Conservation (phyloP, 2,797 vertebrate species). For the Lithobates pipiens region DNA sequence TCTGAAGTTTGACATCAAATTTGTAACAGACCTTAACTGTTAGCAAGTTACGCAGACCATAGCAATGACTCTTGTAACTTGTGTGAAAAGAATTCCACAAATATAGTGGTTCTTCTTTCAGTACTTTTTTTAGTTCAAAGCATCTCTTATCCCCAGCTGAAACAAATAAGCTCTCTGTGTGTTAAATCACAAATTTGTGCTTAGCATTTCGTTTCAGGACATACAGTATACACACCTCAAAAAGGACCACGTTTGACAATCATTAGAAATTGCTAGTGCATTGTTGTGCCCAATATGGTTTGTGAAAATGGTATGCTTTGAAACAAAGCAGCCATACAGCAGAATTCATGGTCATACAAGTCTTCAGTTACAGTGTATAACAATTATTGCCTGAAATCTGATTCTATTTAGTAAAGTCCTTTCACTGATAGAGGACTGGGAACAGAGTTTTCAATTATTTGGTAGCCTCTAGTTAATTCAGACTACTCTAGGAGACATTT, state of each 20-base stretch:
- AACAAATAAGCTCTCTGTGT: neutral
- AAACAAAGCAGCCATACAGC: too few relatives aligned
- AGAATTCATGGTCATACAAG: too few relatives aligned
- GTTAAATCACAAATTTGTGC: slow-evolving; percentile 7
- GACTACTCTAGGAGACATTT: too few relatives aligned
- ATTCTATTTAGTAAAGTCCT: neutral
- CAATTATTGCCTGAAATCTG: neutral
- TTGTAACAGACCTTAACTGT: slow-evolving; percentile 55
- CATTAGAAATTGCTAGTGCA: neutral
- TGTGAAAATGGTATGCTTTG: too few relatives aligned
- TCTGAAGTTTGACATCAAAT: slow-evolving; percentile 32
- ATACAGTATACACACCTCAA: slow-evolving; percentile 3
- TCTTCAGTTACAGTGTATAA: too few relatives aligned
- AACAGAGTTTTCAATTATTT: neutral
- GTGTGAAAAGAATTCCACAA: slow-evolving; percentile 20
- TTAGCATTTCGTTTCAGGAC: neutral
- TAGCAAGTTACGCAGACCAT: slow-evolving; percentile 26
- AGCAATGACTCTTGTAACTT: slow-evolving; percentile 1
- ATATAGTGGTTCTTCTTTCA: neutral
- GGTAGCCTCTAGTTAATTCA: neutral
- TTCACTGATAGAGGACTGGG: neutral
- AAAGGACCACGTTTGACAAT: neutral
- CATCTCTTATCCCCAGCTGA: slow-evolving; percentile 12
- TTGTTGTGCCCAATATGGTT: neutral
- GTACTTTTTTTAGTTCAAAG: slow-evolving; percentile 19